Evolutionary conservation across 64 coral and sea anemone species (phyloP), one percentile per base, ranked within the genome.

Genomic region (Montipora capricornis): DNA sequence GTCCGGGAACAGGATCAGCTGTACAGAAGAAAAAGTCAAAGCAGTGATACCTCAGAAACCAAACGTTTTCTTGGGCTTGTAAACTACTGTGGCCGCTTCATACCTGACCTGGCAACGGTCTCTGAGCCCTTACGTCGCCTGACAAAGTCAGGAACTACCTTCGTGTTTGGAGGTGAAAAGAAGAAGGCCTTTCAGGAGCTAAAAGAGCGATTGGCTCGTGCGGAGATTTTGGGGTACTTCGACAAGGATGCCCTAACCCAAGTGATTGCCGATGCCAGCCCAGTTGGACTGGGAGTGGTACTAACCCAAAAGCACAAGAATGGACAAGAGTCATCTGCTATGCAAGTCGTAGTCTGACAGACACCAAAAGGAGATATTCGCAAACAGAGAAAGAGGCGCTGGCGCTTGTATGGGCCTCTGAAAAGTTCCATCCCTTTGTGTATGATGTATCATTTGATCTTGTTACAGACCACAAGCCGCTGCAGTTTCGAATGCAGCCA

Each of bases 251-350:
- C 55, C 24, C 70, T 47, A 45, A 64, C 75, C 4, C 45, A 79
- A 53, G 44, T 90, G 11, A 48, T 90, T 8, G 75, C 73, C 5
- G 88, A 90, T 46, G 75, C 88, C 73, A 90, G 88, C 59, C 88
- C 52, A 5, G 49, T 75, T 50, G 88, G 88, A 24, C 13, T 53
- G 8, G 51, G 51, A 53, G 51, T 9, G 5, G 5, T 53, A 5
- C 8, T 53, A 9, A 53, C 51, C 5, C 51, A 53, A 9, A 9
- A 6, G 8, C 51, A 53, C 0, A 53, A 53, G 5, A 9, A 53
- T 53, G 51, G 51, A 53, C 51, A 53, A 53, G 51, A 53, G 51
- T 53, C 51, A 53, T 53, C 51, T 53, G 51, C 51, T 53, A 6
- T 53, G 51, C 51, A 9, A 53, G 8, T 9, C 51, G 51, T 53